A percentile compares a stretch with the other conserved stretches of the same genome.
Conservation (phyloP, 2,888 invertebrate genomes). For the Melinopterus prodromus region DNA sequence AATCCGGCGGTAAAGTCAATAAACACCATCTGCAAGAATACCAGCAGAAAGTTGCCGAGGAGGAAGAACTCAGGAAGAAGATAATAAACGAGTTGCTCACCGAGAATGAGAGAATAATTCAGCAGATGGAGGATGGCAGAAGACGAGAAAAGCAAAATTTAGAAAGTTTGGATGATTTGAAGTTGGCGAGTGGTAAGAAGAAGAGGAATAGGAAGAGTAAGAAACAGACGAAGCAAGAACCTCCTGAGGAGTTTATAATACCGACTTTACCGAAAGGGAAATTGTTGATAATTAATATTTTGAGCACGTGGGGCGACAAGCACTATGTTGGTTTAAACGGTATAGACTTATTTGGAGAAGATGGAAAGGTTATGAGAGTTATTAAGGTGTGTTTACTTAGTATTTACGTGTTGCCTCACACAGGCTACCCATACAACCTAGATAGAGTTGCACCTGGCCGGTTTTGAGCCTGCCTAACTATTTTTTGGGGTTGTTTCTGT, state of each 20-base stretch:
- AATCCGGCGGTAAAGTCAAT: neutral
- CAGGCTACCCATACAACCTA: no score
- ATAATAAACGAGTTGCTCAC: constrained; percentile 54
- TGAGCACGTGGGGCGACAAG: constrained; percentile 82
- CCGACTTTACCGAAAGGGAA: constrained; percentile 79
- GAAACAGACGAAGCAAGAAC: constrained; percentile 18
- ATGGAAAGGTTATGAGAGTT: constrained; percentile 67
- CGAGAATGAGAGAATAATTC: constrained; percentile 53
- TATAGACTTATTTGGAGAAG: constrained; percentile 74
- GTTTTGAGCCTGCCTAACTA: neutral
- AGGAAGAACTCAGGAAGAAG: constrained; percentile 53
- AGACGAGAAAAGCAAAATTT: constrained; percentile 25
- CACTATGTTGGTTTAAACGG: constrained; percentile 83
- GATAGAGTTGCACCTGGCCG: neutral
- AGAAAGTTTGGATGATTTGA: constrained; percentile 40
- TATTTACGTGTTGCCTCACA: neutral
- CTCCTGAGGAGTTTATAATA: constrained; percentile 67
- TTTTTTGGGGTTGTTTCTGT: neutral
- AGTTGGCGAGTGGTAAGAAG: constrained; percentile 21
- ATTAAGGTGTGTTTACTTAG: constrained; percentile 65
- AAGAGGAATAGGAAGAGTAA: constrained; percentile 39
- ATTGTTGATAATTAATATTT: constrained; percentile 72
- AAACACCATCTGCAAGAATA: constrained; percentile 47
- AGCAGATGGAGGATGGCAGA: constrained; percentile 28
- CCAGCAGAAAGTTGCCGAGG: constrained; percentile 52